A percentile compares a stretch with the other conserved stretches of the same genome.
Conservation (phyloP, 2,113 vertebrate genomes). For the Athene noctua region DNA sequence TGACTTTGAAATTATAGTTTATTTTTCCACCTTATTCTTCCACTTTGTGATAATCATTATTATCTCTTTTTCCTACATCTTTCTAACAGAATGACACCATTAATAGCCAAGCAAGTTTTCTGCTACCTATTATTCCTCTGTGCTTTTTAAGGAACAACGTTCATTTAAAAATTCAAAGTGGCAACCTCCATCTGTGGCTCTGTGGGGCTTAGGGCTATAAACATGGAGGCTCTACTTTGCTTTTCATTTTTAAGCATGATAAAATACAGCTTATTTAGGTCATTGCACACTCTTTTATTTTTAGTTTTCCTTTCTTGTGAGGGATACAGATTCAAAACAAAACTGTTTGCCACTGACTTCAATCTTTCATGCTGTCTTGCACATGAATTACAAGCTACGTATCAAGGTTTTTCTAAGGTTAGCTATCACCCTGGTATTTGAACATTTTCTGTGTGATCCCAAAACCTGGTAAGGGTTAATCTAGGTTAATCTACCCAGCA, state of each 20-base stretch:
- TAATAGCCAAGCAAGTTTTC: conserved; percentile 26
- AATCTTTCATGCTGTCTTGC: background rate
- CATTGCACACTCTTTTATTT: background rate
- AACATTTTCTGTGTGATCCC: background rate
- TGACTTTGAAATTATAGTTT: conserved; percentile 54
- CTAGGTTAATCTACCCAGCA: background rate
- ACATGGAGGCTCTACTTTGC: conserved; percentile 16
- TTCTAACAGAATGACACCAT: conserved; percentile 23
- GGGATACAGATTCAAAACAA: background rate
- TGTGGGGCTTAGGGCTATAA: conserved; percentile 39
- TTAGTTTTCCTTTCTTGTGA: background rate
- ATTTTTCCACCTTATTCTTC: conserved; percentile 41
- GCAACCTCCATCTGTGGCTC: conserved; percentile 32
- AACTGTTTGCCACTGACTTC: background rate
- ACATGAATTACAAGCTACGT: background rate
- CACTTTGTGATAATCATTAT: conserved; percentile 29
- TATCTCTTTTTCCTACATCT: conserved; percentile 19
- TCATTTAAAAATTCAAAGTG: conserved; percentile 53
- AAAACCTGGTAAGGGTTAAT: background rate
- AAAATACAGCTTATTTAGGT: conserved; percentile 56
- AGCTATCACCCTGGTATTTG: background rate
- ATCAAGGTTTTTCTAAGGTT: background rate
- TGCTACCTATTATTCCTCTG: conserved; percentile 21
- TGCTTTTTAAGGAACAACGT: background rate
- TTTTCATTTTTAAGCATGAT: conserved; percentile 25